Base-by-base conservation (phyloP, 2,113 vertebrate genomes). In the Stegastes partitus region DNA sequence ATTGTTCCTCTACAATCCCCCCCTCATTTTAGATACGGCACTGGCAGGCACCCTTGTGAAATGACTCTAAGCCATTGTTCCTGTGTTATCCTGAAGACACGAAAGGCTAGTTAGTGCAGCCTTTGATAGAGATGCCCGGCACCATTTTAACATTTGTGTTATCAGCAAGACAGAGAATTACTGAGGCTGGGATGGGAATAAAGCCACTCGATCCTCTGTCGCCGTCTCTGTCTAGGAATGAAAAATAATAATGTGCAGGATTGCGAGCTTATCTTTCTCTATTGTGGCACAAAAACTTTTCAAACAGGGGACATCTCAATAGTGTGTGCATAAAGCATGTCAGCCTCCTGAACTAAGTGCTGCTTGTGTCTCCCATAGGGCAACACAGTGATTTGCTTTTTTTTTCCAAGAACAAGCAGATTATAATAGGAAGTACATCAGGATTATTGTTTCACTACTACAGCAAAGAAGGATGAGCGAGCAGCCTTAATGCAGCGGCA, bases 21-120 rank as follows among this genome's bases (percentile, higher is more conserved):
- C 64, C 57, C 68, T 81, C 80, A 58, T 90, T 94, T 92, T 45
- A 94, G 92, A 95, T 94, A 93, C 25, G 67, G 80, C 71, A 57
- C 79, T 70, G 61, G 51, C 82, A 58, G 75, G 57, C 55, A 31
- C 87, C 76, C 86, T 89, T 89, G 79, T 90, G 91, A 93, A 94
- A 93, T 87, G 74, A 89, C 87, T 90, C 78, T 42, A 25, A 85
- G 83, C 85, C 79, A 90, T 92, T 94, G 87, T 94, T 91, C 86
- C 77, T 77, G 81, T 66, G 77, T 92, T 91, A 92, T 92, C 88
- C 87, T 22, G 75, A 61, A 69, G 91, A 93, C 87, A 91, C 84
- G 57, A 76, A 81, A 91, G 86, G 89, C 83, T 84, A 90, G 90
- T 92, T 83, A 87, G 85, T 16, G 71, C 84, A 58, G 80, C 86